Conservation (phyloP, 2,113 vertebrate species). For the Mugil cephalus region DNA sequence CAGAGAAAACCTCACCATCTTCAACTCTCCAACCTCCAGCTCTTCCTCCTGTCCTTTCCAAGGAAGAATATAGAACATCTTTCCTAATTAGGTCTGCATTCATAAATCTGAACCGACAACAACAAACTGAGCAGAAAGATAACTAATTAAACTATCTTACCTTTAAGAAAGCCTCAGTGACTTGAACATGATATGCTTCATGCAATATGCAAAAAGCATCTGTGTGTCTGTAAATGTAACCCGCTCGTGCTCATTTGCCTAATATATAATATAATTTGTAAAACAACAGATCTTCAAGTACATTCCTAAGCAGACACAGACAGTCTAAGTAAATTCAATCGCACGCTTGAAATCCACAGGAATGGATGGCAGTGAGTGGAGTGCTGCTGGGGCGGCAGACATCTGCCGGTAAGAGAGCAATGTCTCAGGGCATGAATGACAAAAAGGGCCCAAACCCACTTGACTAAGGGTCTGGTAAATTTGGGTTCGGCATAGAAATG, state of each 20-base stretch:
- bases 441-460: constrained; percentile 62
- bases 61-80: too few relatives aligned
- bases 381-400: constrained; percentile 66
- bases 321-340: constrained; percentile 58
- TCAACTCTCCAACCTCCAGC: too few relatives aligned
- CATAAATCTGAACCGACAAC: too few relatives aligned
- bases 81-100: too few relatives aligned
- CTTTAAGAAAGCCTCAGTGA: too few relatives aligned
- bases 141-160: too few relatives aligned
- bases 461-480: constrained; percentile 43
- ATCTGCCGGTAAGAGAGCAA: constrained; percentile 69
- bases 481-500: constrained; percentile 67
- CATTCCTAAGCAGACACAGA: constrained; percentile 32
- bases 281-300: constrained; percentile 23
- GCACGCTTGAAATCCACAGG: constrained; percentile 70
- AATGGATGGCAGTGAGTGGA: constrained; percentile 55
- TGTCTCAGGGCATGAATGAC: constrained; percentile 62
- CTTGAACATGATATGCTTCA: too few relatives aligned
- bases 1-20: too few relatives aligned
- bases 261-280: constrained; percentile 32
- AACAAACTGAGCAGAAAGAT: too few relatives aligned
- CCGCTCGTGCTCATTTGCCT: background rate
- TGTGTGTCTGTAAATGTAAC: constrained; percentile 17
- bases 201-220: too few relatives aligned
- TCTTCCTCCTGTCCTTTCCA: too few relatives aligned